Evolutionary conservation across 2,888 invertebrate species (phyloP).

Genomic region (Oxycera nigricornis): DNA sequence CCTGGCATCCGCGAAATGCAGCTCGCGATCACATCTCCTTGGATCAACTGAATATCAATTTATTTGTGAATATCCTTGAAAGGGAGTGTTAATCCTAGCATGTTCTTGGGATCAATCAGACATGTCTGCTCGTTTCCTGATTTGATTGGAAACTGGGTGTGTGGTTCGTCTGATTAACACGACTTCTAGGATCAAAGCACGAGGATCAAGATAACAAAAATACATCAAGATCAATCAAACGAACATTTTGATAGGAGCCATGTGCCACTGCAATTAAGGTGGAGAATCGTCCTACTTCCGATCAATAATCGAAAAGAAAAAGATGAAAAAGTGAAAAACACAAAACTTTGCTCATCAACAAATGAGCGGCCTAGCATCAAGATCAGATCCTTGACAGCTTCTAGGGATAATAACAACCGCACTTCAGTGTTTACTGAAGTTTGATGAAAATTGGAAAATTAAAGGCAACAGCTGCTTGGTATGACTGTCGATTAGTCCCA

Average conservation of each 20-base stretch:
- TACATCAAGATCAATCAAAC: conserved; percentile 2
- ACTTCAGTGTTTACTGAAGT: conserved; percentile 21
- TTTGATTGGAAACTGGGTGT: not conserved
- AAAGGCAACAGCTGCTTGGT: conserved; percentile 34
- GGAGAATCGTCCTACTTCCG: conserved; percentile 22
- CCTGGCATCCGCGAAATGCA: conserved; percentile 33
- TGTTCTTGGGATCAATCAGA: not conserved
- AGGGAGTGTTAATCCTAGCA: not conserved
- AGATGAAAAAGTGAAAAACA: conserved; percentile 30
- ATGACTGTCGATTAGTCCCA: conserved; percentile 22
- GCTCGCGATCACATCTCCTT: not conserved
- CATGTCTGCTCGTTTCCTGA: not conserved
- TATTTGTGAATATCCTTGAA: not conserved
- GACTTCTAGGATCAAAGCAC: not conserved
- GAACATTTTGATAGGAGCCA: conserved; percentile 18
- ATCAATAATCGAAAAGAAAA: conserved; percentile 16
- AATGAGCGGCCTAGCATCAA: conserved; percentile 15
- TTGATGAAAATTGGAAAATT: conserved; percentile 35
- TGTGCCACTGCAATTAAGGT: conserved; percentile 1
- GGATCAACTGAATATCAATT: conserved; percentile 13
- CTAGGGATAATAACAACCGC: conserved; percentile 13
- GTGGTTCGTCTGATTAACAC: not conserved
- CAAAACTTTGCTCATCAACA: conserved; percentile 20
- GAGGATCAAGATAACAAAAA: not conserved
- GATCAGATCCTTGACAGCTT: conserved; percentile 25